Base-by-base conservation (phyloP, 2,888 invertebrate genomes). In the Phasia obesa region DNA sequence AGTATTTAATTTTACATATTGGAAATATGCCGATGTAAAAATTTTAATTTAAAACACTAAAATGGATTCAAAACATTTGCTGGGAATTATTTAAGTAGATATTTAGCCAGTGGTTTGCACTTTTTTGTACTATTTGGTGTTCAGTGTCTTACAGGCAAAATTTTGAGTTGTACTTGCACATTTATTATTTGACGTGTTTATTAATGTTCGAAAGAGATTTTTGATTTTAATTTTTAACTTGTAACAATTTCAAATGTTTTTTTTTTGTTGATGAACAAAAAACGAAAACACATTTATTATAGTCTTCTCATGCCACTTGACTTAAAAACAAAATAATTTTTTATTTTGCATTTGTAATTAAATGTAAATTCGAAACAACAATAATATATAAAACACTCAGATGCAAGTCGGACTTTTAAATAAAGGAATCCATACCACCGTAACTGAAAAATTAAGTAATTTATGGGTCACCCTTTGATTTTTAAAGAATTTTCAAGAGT, bases 151-250 rank as follows among this genome's bases (percentile, higher is more conserved):
- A n/a, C 19, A 74, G 44, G 57, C 77, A 78, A 35, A 51, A 59
- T 42, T 73, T 25, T 31, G 21, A 35, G 38, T 59, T 49, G n/a
- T 67, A 42, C 13, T 25, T 35, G 15, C 42, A 25, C 27, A 69
- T 80, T 78, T 44, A 23, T 23, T 42, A 47, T 75, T 84, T 88
- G 86, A 88, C 88, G 88, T 88, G 88, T 88, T 89, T 88, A 88
- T 88, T 88, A 88, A 87, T 86, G 86, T 86, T 81, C 9, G 17
- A 25, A 57, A 55, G n/a, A 57, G 53, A 70, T 70, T 49, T 55
- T 71, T 35, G 35, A 47, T 27, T 38, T 55, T 47, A 49, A 35
- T 19, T 3, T 64, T 47, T 55, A n/a, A 47, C 49, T 65, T 65
- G 75, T 57, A 60, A 35, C 19, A 9, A 69, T 64, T 78, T 71